Conservation (phyloP, 2,113 vertebrate genomes). For the Hypocryptadius cinnamomeus region DNA sequence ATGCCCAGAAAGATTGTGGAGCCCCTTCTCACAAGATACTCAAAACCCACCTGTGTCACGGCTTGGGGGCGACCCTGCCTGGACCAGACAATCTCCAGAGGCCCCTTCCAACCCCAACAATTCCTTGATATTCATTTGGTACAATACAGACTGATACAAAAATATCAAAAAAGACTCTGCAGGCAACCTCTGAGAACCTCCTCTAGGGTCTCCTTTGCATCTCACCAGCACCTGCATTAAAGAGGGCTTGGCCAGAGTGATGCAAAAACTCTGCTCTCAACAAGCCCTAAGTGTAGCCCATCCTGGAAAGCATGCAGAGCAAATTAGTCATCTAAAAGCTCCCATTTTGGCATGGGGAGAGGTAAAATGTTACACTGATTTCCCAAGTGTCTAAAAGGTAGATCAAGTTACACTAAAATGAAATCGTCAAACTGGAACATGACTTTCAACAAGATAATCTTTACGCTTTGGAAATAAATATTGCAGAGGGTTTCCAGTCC, state of each 20-base stretch:
- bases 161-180: slow-evolving; percentile 22
- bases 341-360: slow-evolving; percentile 50
- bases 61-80: background rate
- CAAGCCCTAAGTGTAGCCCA: slow-evolving; percentile 26
- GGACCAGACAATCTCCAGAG: fast-evolving
- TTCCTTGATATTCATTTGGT: background rate
- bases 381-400: slow-evolving; percentile 68
- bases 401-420: slow-evolving; percentile 69
- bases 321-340: slow-evolving; percentile 69
- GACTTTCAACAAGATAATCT: slow-evolving; percentile 57
- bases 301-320: slow-evolving; percentile 49
- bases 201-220: slow-evolving; percentile 34
- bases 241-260: slow-evolving; percentile 46
- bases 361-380: slow-evolving; percentile 66
- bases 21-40: background rate
- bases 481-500: background rate
- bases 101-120: background rate
- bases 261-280: slow-evolving; percentile 56
- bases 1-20: background rate
- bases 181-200: slow-evolving; percentile 7
- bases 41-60: background rate
- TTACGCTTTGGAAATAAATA: slow-evolving; percentile 59
- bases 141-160: background rate
- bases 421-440: slow-evolving; percentile 69
- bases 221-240: slow-evolving; percentile 32